Conservation (phyloP, 2,113 vertebrate species). For the Noctilio leporinus region DNA sequence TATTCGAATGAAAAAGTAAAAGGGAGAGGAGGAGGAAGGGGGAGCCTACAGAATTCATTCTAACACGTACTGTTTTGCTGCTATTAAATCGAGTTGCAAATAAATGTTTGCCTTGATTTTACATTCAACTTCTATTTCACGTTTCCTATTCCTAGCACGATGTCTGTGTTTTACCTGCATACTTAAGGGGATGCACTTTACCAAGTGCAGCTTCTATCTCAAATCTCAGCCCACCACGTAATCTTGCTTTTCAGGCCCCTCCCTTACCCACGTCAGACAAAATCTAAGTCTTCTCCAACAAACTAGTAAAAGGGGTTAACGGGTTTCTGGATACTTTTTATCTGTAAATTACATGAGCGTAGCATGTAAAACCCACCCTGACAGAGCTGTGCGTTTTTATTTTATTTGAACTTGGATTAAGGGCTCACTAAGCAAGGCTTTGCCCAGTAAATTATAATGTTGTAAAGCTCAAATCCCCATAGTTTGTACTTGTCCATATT, state of each 20-base stretch:
- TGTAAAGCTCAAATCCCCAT: constrained; percentile 48
- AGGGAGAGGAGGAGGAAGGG: background rate
- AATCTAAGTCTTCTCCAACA: constrained; percentile 45
- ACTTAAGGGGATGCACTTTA: background rate
- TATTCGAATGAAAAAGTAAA: background rate
- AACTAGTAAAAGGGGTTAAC: constrained; percentile 39
- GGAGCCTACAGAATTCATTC: background rate
- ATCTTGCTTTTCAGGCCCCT: background rate
- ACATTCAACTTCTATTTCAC: background rate
- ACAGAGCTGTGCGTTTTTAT: constrained; percentile 46
- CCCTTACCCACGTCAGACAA: background rate
- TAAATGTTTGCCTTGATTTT: constrained; percentile 13
- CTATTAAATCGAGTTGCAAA: background rate
- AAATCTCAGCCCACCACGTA: background rate
- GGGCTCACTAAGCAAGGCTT: constrained; percentile 3
- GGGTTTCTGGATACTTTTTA: constrained; percentile 56
- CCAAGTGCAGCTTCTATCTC: background rate
- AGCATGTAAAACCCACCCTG: constrained; percentile 47
- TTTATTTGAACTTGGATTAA: constrained; percentile 59
- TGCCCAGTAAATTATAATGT: background rate
- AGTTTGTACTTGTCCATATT: constrained; percentile 42
- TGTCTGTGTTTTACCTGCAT: background rate
- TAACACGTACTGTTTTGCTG: background rate
- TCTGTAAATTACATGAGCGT: constrained; percentile 52
- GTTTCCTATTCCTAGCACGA: background rate